Percentiles rank a stretch among this genome's conserved stretches.
phyloP scores from a whole-genome alignment of 2,888 invertebrate species.

The Amaurobius ferox region DNA sequence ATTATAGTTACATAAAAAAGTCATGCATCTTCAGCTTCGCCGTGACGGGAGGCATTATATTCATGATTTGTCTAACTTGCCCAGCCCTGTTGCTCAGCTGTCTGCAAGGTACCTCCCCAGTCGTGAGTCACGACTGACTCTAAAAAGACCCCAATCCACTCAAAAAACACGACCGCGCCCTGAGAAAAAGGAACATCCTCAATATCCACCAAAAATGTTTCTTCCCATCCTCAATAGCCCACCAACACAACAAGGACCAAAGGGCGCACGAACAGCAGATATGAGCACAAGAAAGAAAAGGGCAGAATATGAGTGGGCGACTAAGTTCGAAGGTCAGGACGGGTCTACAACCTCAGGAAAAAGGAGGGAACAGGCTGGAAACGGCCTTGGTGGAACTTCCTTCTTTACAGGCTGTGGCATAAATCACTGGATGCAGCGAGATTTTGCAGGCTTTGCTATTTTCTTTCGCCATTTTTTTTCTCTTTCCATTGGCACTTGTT shows the following conservation, averaged over 20 bases:
- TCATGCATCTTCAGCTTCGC: background rate
- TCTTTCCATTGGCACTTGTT: slow-evolving; percentile 38
- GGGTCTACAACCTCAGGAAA: slow-evolving; percentile 65
- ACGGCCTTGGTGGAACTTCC: slow-evolving; percentile 67
- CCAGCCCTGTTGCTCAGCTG: slow-evolving; percentile 16
- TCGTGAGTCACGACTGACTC: slow-evolving; percentile 67
- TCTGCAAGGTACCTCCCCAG: slow-evolving; percentile 39
- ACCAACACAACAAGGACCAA: slow-evolving; percentile 33
- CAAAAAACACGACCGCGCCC: slow-evolving; percentile 53
- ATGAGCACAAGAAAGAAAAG: slow-evolving; percentile 18
- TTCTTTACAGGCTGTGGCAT: slow-evolving; percentile 44
- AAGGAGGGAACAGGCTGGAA: slow-evolving; percentile 22
- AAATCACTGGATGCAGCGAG: slow-evolving; percentile 61
- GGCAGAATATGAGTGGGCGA: slow-evolving; percentile 58
- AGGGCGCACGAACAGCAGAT: slow-evolving; percentile 64
- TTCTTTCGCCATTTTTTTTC: slow-evolving; percentile 13
- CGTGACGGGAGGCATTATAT: background rate
- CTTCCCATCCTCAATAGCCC: slow-evolving; percentile 33
- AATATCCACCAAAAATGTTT: slow-evolving; percentile 19
- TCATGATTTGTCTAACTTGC: slow-evolving; percentile 8
- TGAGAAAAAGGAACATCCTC: slow-evolving; percentile 48
- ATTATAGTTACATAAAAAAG: background rate
- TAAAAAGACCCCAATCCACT: slow-evolving; percentile 26
- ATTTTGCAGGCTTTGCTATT: background rate
- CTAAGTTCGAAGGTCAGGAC: slow-evolving; percentile 68